Evolutionary conservation across 2,888 invertebrate genomes (phyloP), one percentile per base, ranked within the genome.

Genomic region (Troglohyphantes excavatus): DNA sequence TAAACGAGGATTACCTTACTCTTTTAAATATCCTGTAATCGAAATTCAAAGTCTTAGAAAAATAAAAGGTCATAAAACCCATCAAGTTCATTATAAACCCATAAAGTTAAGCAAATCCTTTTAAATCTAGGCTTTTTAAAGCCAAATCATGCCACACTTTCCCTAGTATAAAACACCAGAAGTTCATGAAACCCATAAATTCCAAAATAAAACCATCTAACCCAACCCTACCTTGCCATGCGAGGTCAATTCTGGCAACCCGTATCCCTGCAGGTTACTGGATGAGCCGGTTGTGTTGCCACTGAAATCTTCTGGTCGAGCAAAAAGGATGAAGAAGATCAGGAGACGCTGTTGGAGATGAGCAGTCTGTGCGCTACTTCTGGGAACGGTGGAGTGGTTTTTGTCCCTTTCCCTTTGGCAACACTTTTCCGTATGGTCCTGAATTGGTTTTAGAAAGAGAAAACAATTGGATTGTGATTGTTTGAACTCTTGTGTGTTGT

Each of bases 261-360:
- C 88, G 53, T 61, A 26, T 79, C 65, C 75, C 79, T 73, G 53
- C 81, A 75, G 87, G 87, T 88, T 81, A 88, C 87, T 81, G 81
- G 87, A 88, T 81, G 82, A 82, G 75, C 88, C 82, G 82, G 75
- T 89, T 89, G 82, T 76, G 82, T 81, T 87, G 73, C 87, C 82
- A 75, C 39, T 88, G 88, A 63, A 85, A 68, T 29, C 5, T 59
- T 61, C 75, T 73, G 68, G 68, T 63, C 61, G 63, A 27, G 27
- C 73, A 53, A 65, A 82, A 39, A 53, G 53, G 53, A 53, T 11
- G 88, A 88, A 53, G 75, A 72, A 82, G 88, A 82, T 89, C 76
- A 21, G 26, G 21, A 61, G 88, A 67, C 43, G 39, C 13, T 81
- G 21, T n/a, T 19, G 23, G n/a, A 61, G 82, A 89, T 89, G 88